Evolutionary conservation across 2,797 vertebrate species (phyloP).

Genomic region (Scyliorhinus canicula): DNA sequence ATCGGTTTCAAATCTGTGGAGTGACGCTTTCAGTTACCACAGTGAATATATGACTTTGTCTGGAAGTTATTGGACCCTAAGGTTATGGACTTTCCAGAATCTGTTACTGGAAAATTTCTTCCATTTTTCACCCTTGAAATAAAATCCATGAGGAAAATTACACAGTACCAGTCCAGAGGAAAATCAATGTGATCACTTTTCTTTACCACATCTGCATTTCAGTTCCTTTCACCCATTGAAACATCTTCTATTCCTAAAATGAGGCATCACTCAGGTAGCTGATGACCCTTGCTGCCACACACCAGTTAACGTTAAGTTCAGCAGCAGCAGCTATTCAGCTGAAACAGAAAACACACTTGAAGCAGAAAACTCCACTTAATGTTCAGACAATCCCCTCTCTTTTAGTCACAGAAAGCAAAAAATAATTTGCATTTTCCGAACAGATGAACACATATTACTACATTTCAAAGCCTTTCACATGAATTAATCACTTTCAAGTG

Average conservation of each 20-base stretch:
- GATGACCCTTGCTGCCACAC: neutral
- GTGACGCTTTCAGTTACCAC: neutral
- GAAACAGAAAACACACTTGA: neutral
- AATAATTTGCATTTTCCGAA: neutral
- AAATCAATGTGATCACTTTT: neutral
- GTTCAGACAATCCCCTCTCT: neutral
- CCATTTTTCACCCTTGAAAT: constrained; percentile 6
- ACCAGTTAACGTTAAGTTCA: neutral
- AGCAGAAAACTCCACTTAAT: neutral
- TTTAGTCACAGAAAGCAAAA: neutral
- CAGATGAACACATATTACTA: neutral
- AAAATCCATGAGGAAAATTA: constrained; percentile 4
- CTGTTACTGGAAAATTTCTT: neutral
- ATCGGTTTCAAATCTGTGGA: neutral
- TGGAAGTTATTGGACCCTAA: neutral
- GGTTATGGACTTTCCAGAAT: constrained; percentile 7
- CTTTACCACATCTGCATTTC: neutral
- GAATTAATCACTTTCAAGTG: neutral
- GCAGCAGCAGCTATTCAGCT: neutral
- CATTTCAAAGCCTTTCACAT: neutral
- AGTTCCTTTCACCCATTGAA: neutral
- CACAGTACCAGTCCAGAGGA: neutral
- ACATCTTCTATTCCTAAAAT: neutral
- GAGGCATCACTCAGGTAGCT: neutral
- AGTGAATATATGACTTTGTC: neutral